Percentiles rank a stretch among this genome's conserved stretches.
Evolutionary conservation across 2,113 vertebrate genomes (phyloP).

Genomic region (Polypterus senegalus): DNA sequence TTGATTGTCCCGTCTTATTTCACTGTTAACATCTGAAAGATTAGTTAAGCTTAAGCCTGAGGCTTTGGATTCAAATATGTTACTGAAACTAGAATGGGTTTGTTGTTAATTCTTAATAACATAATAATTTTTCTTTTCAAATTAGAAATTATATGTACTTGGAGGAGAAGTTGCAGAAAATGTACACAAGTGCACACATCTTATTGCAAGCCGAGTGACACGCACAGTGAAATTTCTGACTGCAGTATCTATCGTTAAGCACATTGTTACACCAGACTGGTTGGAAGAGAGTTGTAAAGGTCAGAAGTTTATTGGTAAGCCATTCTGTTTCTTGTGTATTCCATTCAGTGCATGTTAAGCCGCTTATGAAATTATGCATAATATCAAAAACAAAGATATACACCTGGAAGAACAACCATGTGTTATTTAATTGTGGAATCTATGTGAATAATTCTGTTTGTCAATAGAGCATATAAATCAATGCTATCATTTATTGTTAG

Average conservation of each 20-base stretch:
- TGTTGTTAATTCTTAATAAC: neutral
- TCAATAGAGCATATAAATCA: too few relatives aligned
- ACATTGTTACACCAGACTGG: slow-evolving; percentile 87
- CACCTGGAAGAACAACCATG: too few relatives aligned
- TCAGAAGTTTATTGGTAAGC: slow-evolving; percentile 78
- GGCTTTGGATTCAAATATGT: neutral
- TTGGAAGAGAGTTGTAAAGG: slow-evolving; percentile 86
- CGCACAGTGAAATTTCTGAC: slow-evolving; percentile 93
- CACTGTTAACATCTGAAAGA: neutral
- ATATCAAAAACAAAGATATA: too few relatives aligned
- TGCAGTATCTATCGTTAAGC: slow-evolving; percentile 81
- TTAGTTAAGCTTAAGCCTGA: neutral
- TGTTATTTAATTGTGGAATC: too few relatives aligned
- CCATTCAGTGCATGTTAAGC: too few relatives aligned
- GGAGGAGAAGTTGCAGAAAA: slow-evolving; percentile 82
- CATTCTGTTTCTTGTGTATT: neutral
- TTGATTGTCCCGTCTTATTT: neutral
- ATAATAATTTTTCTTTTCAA: neutral
- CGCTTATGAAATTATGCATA: too few relatives aligned
- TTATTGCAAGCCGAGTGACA: slow-evolving; percentile 82
- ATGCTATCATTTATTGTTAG: too few relatives aligned
- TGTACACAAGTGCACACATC: slow-evolving; percentile 77
- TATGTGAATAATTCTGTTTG: too few relatives aligned
- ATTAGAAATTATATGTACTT: slow-evolving; percentile 77
- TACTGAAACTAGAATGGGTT: neutral